Evolutionary conservation across 2,888 invertebrate species (phyloP).

Genomic region (Congeria kusceri): DNA sequence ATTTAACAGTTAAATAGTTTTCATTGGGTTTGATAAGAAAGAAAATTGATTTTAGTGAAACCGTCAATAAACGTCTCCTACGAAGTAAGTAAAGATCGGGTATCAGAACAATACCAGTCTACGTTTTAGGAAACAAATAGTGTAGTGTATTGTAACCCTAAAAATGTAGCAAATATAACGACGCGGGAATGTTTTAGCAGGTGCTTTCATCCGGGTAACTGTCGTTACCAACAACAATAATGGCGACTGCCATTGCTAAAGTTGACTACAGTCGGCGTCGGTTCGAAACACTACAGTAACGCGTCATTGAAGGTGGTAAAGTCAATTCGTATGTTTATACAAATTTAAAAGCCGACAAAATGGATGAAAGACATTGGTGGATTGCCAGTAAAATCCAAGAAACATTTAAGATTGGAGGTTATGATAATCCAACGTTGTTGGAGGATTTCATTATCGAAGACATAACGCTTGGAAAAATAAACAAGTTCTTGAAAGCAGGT

Average conservation of each 20-base stretch:
- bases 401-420: constrained; percentile 84
- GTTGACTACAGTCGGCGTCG: neutral
- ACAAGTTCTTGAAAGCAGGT: constrained; percentile 82
- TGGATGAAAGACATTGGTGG: constrained; percentile 86
- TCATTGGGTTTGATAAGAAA: too few relatives aligned
- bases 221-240: constrained; percentile 80
- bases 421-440: constrained; percentile 82
- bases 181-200: constrained; percentile 9
- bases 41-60: too few relatives aligned
- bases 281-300: neutral
- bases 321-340: neutral
- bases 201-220: constrained; percentile 69
- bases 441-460: constrained; percentile 84
- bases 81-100: too few relatives aligned
- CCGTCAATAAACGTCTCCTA: too few relatives aligned
- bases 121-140: too few relatives aligned
- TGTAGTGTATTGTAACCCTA: constrained; percentile 1
- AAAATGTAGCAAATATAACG: neutral
- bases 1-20: too few relatives aligned
- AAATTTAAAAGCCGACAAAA: constrained; percentile 49
- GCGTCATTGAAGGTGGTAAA: neutral
- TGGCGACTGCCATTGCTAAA: constrained; percentile 73
- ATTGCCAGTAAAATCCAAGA: constrained; percentile 85
- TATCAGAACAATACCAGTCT: too few relatives aligned
- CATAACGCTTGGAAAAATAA: constrained; percentile 80